Evolutionary conservation across 2,113 vertebrate genomes (phyloP).

Genomic region (Scolopax mira): DNA sequence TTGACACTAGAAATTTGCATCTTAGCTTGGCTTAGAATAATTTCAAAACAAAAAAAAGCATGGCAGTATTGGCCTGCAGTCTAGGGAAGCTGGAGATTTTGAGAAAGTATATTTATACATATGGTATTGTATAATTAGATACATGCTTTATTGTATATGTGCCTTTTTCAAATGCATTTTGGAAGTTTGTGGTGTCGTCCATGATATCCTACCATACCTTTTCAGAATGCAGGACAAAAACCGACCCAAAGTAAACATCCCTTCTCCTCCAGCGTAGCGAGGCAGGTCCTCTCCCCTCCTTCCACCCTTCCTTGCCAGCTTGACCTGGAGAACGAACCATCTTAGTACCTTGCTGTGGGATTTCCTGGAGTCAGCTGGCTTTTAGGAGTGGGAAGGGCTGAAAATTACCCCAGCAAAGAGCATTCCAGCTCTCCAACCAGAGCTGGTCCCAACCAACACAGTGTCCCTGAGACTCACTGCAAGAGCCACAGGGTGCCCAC

Average conservation of each 20-base stretch:
- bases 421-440: background rate
- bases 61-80: background rate
- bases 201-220: conserved; percentile 16
- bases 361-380: background rate
- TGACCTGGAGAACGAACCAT: rapidly evolving
- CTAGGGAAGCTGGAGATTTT: conserved; percentile 59
- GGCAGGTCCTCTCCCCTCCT: background rate
- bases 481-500: background rate
- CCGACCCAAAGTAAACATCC: conserved; percentile 20
- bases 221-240: conserved; percentile 58
- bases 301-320: background rate
- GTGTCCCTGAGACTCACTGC: rapidly evolving
- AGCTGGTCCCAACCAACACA: background rate
- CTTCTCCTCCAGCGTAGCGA: background rate
- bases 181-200: conserved; percentile 15
- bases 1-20: background rate
- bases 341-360: background rate
- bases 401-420: background rate
- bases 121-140: conserved; percentile 50
- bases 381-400: background rate
- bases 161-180: conserved; percentile 76
- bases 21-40: background rate
- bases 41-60: background rate
- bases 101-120: conserved; percentile 51
- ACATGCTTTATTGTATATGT: conserved; percentile 67